These are phyloP conservation scores for Cyphomyrmex costatus DNA, from an alignment of 1,140 invertebrate genomes.

Conservation along the genomic window DNA sequence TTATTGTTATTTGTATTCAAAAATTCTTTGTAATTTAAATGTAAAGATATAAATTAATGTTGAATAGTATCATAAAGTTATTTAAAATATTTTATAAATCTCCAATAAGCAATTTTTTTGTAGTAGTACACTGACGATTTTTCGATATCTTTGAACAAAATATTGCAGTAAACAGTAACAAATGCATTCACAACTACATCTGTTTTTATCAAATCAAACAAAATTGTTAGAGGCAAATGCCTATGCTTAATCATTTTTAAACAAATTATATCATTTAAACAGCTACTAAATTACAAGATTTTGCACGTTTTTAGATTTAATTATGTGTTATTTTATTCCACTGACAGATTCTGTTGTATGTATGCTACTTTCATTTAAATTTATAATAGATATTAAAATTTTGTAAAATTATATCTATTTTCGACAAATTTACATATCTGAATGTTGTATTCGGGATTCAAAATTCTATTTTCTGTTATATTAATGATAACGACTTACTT, in stretches of 20 bases:
- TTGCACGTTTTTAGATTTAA: neutral
- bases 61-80: neutral
- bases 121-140: neutral
- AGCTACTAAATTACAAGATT: neutral
- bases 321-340: neutral
- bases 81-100: neutral
- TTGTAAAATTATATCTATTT: neutral
- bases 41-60: neutral
- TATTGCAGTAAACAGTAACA: neutral
- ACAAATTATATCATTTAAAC: neutral
- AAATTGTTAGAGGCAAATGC: neutral
- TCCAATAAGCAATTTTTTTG: neutral
- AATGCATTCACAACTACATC: neutral
- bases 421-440: neutral
- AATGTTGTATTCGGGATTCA: neutral
- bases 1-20: neutral
- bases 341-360: neutral
- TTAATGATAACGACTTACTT: neutral
- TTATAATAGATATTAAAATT: neutral
- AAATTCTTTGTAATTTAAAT: neutral
- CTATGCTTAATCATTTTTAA: neutral
- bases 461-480: neutral
- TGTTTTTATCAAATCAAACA: neutral
- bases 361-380: neutral
- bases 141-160: neutral